Percentiles rank a stretch among this genome's conserved stretches.
Conservation (phyloP, 1,140 invertebrate species). For the Sipha flava region DNA sequence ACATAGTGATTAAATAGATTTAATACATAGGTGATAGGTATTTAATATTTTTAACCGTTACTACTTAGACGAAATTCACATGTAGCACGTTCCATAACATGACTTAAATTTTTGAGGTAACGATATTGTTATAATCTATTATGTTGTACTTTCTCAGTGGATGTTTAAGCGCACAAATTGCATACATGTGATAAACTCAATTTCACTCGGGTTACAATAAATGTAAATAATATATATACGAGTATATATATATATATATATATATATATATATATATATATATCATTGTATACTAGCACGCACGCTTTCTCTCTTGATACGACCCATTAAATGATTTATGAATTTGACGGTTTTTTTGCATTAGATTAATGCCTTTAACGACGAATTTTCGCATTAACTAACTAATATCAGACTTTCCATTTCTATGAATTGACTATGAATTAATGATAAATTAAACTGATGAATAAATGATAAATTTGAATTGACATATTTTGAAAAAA, state of each 20-base stretch:
- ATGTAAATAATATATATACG: background rate
- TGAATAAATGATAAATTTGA: too few relatives aligned
- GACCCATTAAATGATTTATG: constrained; percentile 23
- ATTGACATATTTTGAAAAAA: background rate
- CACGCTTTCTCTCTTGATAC: constrained; percentile 10
- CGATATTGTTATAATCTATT: background rate
- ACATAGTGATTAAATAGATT: too few relatives aligned
- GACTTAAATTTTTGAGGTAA: too few relatives aligned
- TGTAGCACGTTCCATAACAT: too few relatives aligned
- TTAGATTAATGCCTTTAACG: background rate
- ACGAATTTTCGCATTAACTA: background rate
- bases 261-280: background rate
- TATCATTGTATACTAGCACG: background rate
- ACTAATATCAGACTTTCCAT: background rate
- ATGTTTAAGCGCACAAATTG: constrained; percentile 18
- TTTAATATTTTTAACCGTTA: too few relatives aligned
- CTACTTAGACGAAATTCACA: too few relatives aligned
- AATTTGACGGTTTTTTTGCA: constrained; percentile 7
- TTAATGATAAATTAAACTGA: too few relatives aligned
- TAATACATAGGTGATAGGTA: too few relatives aligned
- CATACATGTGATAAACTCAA: background rate
- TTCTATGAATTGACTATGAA: background rate
- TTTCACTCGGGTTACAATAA: constrained; percentile 16
- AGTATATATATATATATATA: background rate
- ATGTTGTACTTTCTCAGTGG: constrained; percentile 16